Evolutionary conservation across 2,888 invertebrate species (phyloP), one percentile per base, ranked within the genome.

Genomic region (Amphipoea lucens): DNA sequence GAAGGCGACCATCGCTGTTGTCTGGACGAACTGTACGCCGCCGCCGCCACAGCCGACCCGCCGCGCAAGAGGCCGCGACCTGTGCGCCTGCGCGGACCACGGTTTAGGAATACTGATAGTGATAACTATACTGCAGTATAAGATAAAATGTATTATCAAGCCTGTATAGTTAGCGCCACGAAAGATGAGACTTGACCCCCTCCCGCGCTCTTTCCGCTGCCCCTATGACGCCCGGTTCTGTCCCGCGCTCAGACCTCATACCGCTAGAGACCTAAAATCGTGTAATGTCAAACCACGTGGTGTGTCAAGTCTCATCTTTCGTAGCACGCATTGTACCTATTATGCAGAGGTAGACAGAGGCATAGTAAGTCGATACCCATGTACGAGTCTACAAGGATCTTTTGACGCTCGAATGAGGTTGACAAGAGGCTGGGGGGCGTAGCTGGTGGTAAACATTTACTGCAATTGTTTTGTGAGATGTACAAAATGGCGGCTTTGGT

Each of bases 1-100:
- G 97, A 95, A 48, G 95, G 98, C 29, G 98, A 98, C 93, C 93
- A 96, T 45, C 97, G 98, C 83, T 98, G 98, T 91, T 98, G 98
- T 87, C 95, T 98, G 11, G 96, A 96, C 88, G 93, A 92, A 70
- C 95, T 94, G 87, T 96, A 96, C 93, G 96, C 93, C 23, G 95
- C 94, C 23, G 96, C 96, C 0, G 94, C 95, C 45, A 91, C 91
- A 2, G 83, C 92, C 1, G 88, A 85, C 20, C 92, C 93, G 97
- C 98, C 90, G 87, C 97, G 86, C 9, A 73, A 74, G 36, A 65
- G 90, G 12, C 88, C 89, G 9, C 81, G 94, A 0, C 95, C 94
- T 0, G 87, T 96, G 0, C 95, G 96, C 0, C 86, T 93, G 51
- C 91, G 94, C 2, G 82, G 94, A 0, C 91, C 95, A 0, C 90